A percentile compares a stretch with the other conserved stretches of the same genome.
These are phyloP conservation scores for Cirrhinus mrigala DNA, from an alignment of 2,797 vertebrate species.

Conservation along the genomic window DNA sequence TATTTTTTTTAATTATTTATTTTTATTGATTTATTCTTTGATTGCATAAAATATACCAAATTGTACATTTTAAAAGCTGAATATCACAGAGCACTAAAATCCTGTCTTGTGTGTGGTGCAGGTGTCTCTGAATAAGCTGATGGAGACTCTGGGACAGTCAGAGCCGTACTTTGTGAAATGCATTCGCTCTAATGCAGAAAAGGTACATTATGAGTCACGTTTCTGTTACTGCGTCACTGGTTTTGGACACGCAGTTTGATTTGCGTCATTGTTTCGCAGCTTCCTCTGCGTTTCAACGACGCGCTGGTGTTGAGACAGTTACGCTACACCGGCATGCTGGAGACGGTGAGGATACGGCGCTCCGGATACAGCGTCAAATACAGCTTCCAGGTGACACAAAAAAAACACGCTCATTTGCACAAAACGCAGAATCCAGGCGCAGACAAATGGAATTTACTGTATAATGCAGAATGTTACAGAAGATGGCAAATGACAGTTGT, in stretches of 20 bases:
- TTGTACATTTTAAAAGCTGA: no score
- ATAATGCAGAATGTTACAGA: no score
- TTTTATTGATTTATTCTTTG: no score
- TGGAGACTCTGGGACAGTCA: conserved; percentile 97
- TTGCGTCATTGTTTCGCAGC: conserved; percentile 71
- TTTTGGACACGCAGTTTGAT: background rate
- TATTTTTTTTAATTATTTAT: no score
- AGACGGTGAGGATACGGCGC: conserved; percentile 95
- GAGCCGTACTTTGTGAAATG: conserved; percentile 99
- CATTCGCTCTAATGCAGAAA: conserved; percentile 97
- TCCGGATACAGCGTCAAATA: conserved; percentile 98
- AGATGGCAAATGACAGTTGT: no score
- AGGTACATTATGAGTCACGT: conserved; percentile 80
- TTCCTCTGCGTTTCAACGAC: conserved; percentile 92
- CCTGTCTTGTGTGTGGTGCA: conserved; percentile 56
- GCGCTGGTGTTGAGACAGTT: conserved; percentile 94
- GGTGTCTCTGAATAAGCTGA: conserved; percentile 96
- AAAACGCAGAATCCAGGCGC: no score
- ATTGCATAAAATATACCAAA: no score
- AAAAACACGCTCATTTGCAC: no score
- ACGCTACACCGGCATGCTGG: conserved; percentile 98
- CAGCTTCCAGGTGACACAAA: conserved; percentile 88
- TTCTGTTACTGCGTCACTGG: background rate
- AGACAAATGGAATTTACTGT: no score
- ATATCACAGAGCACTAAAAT: background rate